Percentiles rank a stretch among this genome's conserved stretches.
phyloP scores from a whole-genome alignment of 2,888 invertebrate species.

The Lasioglossum lativentre region DNA sequence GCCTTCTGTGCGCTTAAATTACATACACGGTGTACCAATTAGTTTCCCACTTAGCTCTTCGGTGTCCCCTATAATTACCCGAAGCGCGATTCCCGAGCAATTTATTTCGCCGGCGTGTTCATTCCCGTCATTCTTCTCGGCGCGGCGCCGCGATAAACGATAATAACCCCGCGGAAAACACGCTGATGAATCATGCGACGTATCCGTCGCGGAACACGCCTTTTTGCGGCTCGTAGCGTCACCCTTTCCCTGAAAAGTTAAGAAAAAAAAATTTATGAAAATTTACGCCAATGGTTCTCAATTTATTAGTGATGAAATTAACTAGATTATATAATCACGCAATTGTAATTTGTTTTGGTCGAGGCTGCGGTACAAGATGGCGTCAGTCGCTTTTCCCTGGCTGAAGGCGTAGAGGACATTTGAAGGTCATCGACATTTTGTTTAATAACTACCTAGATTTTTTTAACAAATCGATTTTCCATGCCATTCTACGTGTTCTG shows the following conservation, averaged over 20 bases:
- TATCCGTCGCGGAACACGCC: neutral
- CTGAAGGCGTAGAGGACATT: too few relatives aligned
- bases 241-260: neutral
- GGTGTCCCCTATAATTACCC: neutral
- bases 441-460: too few relatives aligned
- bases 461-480: too few relatives aligned
- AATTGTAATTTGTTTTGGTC: too few relatives aligned
- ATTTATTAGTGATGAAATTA: too few relatives aligned
- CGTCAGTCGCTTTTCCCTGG: too few relatives aligned
- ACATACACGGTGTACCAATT: constrained; percentile 11
- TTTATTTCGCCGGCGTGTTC: neutral
- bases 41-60: constrained; percentile 6
- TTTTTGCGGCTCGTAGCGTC: neutral
- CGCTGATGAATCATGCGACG: neutral
- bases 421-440: too few relatives aligned
- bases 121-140: neutral
- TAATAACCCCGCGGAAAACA: constrained; percentile 20
- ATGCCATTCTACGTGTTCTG: too few relatives aligned
- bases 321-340: too few relatives aligned
- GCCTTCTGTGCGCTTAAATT: neutral
- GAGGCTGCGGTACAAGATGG: too few relatives aligned
- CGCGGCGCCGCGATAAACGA: constrained; percentile 9
- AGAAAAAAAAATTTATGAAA: too few relatives aligned
- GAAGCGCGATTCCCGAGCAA: neutral
- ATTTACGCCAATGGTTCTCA: too few relatives aligned